Evolutionary conservation across 2,797 vertebrate species (phyloP).

Genomic region (Coccyzus lansbergi): DNA sequence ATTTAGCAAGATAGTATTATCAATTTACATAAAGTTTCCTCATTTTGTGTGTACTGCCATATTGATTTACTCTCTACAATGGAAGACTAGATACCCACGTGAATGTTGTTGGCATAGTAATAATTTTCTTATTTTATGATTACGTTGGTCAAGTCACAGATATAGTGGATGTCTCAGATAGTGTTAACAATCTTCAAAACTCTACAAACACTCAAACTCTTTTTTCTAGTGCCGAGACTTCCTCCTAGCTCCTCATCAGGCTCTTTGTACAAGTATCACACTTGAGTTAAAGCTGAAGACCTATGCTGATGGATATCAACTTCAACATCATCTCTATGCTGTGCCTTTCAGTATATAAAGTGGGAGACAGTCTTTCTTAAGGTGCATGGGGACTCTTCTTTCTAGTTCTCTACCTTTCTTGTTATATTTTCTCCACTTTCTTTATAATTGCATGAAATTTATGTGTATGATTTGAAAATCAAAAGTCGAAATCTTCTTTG

Average conservation of each 20-base stretch:
- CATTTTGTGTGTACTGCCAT: not conserved
- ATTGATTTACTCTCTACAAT: not conserved
- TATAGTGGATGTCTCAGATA: not conserved
- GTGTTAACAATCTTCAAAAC: not conserved
- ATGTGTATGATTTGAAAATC: not conserved
- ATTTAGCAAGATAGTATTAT: not conserved
- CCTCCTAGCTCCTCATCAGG: not conserved
- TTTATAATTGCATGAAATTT: not conserved
- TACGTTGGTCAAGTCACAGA: not conserved
- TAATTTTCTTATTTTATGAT: not conserved
- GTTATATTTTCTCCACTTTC: not conserved
- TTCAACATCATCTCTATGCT: not conserved
- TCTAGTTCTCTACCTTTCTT: not conserved
- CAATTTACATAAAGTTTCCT: not conserved
- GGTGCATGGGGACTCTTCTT: not conserved
- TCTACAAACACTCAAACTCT: not conserved
- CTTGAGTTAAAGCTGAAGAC: not conserved
- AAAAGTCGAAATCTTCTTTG: not conserved
- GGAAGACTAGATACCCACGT: not conserved
- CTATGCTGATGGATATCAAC: not conserved
- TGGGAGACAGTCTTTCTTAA: not conserved
- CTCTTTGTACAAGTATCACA: not conserved
- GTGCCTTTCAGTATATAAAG: not conserved
- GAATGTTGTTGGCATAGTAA: not conserved
- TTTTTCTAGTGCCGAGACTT: not conserved